Evolutionary conservation across 2,888 invertebrate genomes (phyloP).

Genomic region (Nesidiocoris tenuis): DNA sequence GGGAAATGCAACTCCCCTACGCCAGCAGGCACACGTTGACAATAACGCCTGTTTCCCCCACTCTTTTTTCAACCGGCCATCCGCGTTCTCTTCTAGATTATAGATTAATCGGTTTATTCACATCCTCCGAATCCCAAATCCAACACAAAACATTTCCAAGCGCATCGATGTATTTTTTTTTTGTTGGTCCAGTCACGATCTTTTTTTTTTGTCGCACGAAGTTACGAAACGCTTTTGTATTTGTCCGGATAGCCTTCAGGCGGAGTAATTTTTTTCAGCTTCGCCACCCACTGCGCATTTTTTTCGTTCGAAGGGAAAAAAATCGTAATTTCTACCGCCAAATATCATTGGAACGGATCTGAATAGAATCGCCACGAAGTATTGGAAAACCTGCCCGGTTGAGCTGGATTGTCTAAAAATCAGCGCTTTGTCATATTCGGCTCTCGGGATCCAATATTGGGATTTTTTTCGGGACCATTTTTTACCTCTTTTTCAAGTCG

Average conservation of each 20-base stretch:
- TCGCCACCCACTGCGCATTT: neutral
- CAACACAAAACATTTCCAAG: slow-evolving; percentile 36
- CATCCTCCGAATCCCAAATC: slow-evolving; percentile 31
- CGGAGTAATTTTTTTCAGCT: slow-evolving; percentile 15
- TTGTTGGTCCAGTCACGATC: neutral
- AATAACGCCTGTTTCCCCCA: neutral
- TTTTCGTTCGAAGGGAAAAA: neutral
- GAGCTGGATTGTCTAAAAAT: neutral
- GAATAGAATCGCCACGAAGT: slow-evolving; percentile 10
- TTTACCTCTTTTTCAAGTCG: neutral
- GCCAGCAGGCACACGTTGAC: neutral
- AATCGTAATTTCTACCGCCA: slow-evolving; percentile 35
- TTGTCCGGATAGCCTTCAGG: slow-evolving; percentile 2
- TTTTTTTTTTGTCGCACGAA: slow-evolving; percentile 17
- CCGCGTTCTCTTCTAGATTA: slow-evolving; percentile 29
- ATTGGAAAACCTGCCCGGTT: neutral
- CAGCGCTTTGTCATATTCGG: neutral
- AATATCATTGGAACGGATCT: slow-evolving; percentile 36
- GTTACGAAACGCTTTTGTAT: slow-evolving; percentile 18
- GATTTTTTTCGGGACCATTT: no score
- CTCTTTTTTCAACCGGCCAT: neutral
- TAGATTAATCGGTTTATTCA: slow-evolving; percentile 38
- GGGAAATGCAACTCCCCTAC: neutral
- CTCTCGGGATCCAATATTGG: neutral
- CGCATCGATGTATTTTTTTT: slow-evolving; percentile 28